Conservation (phyloP, 2,888 invertebrate genomes). For the Apodemia zela region DNA sequence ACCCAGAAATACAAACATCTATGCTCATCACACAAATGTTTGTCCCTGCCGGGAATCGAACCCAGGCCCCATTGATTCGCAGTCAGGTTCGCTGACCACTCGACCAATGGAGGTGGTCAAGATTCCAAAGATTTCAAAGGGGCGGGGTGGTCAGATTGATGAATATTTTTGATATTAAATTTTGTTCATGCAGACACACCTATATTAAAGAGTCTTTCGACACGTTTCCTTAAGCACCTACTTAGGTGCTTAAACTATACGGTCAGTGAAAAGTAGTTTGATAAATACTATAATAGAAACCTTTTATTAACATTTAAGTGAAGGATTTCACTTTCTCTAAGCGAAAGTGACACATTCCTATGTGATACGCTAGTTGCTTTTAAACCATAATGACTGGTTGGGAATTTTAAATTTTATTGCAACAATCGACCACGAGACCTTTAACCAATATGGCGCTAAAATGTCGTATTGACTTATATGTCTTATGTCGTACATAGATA, state of each 20-base stretch:
- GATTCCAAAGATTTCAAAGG: too few species aligned
- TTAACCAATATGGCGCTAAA: neutral
- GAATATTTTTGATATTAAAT: too few species aligned
- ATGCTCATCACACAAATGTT: too few species aligned
- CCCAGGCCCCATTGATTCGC: too few species aligned
- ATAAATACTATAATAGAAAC: conserved; percentile 11
- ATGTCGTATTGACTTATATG: conserved; percentile 6
- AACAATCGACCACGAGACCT: neutral
- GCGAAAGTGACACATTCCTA: conserved; percentile 32
- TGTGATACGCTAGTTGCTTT: conserved; percentile 28
- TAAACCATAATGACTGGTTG: conserved; percentile 25
- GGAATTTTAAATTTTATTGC: conserved; percentile 23
- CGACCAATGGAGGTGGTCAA: too few species aligned
- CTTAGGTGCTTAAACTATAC: too few species aligned
- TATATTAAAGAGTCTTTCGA: neutral
- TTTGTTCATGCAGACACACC: too few species aligned
- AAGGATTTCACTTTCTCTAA: conserved; percentile 32
- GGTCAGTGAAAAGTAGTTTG: conserved; percentile 6
- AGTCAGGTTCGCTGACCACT: too few species aligned
- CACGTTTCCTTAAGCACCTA: neutral
- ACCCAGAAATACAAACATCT: too few species aligned
- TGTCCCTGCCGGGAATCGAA: too few species aligned
- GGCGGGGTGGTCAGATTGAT: too few species aligned
- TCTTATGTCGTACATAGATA: neutral
- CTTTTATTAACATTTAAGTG: conserved; percentile 17